phyloP scores from a whole-genome alignment of 1,140 invertebrate species.

The Sarcophaga peregrina region DNA sequence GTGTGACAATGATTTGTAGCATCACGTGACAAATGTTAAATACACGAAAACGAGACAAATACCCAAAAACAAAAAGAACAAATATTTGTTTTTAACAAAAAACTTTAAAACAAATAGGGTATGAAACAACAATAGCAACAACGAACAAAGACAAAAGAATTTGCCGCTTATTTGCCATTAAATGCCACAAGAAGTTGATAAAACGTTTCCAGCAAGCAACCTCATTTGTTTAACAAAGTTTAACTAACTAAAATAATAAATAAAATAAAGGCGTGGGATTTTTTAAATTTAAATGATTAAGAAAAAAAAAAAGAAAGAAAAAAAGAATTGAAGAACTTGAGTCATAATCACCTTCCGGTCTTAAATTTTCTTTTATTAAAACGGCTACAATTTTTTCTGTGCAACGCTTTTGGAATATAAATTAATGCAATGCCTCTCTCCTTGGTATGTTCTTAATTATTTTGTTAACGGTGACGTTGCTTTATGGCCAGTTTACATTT shows the following conservation, averaged over 20 bases:
- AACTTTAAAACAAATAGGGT: slow-evolving; percentile 22
- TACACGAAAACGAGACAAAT: slow-evolving; percentile 54
- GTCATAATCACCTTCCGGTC: too few species aligned
- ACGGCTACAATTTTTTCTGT: too few species aligned
- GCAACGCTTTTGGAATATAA: too few species aligned
- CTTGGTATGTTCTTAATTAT: too few species aligned
- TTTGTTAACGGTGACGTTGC: too few species aligned
- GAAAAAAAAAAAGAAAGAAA: too few species aligned
- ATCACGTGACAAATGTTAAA: slow-evolving; percentile 65
- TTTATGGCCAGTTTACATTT: too few species aligned
- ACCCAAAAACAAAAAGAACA: neutral
- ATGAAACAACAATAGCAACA: neutral
- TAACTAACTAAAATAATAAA: neutral
- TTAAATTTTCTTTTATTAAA: too few species aligned
- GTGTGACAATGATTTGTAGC: slow-evolving; percentile 62
- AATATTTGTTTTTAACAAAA: slow-evolving; percentile 28
- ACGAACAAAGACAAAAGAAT: neutral
- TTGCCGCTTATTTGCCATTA: neutral
- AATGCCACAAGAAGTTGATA: neutral
- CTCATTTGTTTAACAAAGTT: neutral
- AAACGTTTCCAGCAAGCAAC: neutral
- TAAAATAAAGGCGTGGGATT: slow-evolving; percentile 29
- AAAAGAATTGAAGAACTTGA: too few species aligned
- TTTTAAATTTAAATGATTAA: neutral
- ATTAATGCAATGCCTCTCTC: too few species aligned